Evolutionary conservation across 2,888 invertebrate species (phyloP), one percentile per base, ranked within the genome.

Genomic region (Drosophila dives): DNA sequence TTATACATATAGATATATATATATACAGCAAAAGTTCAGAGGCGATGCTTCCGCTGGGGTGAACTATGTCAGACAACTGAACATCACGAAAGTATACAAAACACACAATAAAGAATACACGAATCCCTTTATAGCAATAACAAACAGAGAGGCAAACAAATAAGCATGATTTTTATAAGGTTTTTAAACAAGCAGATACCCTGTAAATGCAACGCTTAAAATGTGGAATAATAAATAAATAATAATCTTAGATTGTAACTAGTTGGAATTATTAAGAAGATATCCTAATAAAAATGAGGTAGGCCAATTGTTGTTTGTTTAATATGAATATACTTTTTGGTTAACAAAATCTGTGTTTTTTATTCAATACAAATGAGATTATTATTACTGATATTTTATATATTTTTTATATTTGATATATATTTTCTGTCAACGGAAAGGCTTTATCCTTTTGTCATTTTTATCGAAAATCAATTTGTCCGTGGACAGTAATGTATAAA

Each of bases 1-100:
- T 45, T 15, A 45, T 26, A 45, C 8, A 45, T 23, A 15, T 45
- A 45, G 20, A 45, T 2, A 20, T 15, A 49, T 2, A 49, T 48
- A 48, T 64, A 49, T 62, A 62, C 45, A 76, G 49, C 34, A 55
- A 81, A 72, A 72, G 88, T 82, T 83, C 73, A 75, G 82, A 82
- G 79, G 67, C 77, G 56, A 80, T 82, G 76, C 85, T 89, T 89
- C 89, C 84, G 84, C 69, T 66, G 53, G 62, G 58, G 33, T 36
- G 66, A 64, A 68, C 76, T 68, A 65, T 38, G 59, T 49, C 64
- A 49, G 51, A 51, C 58, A 75, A 59, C 29, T 55, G 45, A 75
- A 54, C 49, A 64, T 53, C 51, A 61, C 53, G 61, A 45, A 61
- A 75, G 53, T 54, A 67, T 64, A 68, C 61, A 53, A 76, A 67